Evolutionary conservation across 2,888 invertebrate genomes (phyloP).

Genomic region (Conchocele bisecta): DNA sequence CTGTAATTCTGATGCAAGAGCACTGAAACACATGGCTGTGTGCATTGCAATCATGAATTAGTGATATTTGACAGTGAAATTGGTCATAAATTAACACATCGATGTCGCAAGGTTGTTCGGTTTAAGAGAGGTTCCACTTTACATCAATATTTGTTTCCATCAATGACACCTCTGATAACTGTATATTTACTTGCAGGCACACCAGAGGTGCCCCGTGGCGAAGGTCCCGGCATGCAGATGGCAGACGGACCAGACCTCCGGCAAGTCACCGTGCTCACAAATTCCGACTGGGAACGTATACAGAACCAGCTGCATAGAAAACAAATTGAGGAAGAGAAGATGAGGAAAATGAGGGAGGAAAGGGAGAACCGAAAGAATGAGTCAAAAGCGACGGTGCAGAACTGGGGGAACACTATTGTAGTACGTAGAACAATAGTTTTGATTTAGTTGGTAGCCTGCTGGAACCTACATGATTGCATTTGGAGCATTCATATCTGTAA

Average conservation of each 20-base stretch:
- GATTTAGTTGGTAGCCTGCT: no score
- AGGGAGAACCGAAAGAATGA: constrained; percentile 76
- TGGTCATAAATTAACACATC: no score
- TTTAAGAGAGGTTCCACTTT: no score
- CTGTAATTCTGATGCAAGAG: no score
- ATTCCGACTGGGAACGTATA: constrained; percentile 81
- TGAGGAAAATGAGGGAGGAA: constrained; percentile 72
- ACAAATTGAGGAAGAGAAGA: constrained; percentile 78
- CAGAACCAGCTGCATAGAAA: constrained; percentile 78
- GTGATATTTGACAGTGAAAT: no score
- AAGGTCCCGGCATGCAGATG: constrained; percentile 32
- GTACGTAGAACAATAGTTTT: no score
- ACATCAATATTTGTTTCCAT: no score
- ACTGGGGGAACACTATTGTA: constrained; percentile 82
- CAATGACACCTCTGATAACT: neutral
- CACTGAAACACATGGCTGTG: no score
- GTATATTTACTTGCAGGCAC: constrained; percentile 35
- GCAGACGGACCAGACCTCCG: constrained; percentile 73
- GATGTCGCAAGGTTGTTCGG: no score
- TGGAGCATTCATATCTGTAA: no score
- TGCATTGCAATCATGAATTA: no score
- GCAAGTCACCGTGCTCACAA: constrained; percentile 79
- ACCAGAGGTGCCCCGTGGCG: constrained; percentile 55
- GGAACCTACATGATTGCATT: no score
- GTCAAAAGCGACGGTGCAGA: constrained; percentile 80